Evolutionary conservation across 2,113 vertebrate species (phyloP).

Genomic region (Cebus imitator): DNA sequence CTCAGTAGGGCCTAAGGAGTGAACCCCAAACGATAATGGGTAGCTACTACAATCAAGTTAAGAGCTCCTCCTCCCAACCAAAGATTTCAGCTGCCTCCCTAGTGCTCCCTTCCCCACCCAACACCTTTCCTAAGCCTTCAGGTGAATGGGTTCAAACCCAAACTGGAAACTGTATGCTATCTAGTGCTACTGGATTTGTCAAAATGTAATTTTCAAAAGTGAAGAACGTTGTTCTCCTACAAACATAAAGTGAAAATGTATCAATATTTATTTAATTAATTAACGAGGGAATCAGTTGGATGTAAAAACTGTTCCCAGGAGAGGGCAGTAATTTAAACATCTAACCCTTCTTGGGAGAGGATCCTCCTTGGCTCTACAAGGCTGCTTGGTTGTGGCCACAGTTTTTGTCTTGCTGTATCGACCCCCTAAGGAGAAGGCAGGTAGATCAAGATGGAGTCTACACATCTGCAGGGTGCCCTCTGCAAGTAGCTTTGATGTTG

Average conservation of each 20-base stretch:
- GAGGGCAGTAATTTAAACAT: neutral
- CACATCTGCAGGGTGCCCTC: neutral
- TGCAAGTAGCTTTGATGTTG: neutral
- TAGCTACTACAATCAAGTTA: neutral
- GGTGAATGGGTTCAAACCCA: neutral
- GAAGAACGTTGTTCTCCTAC: neutral
- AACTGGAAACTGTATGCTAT: neutral
- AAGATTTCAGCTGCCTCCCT: neutral
- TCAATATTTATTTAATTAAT: neutral
- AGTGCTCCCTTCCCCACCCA: too few relatives aligned
- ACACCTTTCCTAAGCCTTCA: neutral
- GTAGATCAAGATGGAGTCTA: neutral
- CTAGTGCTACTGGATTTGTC: neutral
- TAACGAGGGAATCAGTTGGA: neutral
- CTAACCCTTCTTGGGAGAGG: neutral
- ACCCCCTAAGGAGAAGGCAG: neutral
- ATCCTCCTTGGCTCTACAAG: neutral
- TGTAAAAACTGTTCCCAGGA: neutral
- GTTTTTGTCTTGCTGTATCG: neutral
- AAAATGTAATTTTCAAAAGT: neutral
- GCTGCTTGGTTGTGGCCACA: neutral
- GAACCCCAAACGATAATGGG: neutral
- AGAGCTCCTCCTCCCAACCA: rapidly evolving
- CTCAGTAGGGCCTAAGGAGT: neutral
- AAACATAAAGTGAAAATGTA: neutral